phyloP scores from a whole-genome alignment of 2,888 invertebrate genomes.

The Dioctria rufipes region DNA sequence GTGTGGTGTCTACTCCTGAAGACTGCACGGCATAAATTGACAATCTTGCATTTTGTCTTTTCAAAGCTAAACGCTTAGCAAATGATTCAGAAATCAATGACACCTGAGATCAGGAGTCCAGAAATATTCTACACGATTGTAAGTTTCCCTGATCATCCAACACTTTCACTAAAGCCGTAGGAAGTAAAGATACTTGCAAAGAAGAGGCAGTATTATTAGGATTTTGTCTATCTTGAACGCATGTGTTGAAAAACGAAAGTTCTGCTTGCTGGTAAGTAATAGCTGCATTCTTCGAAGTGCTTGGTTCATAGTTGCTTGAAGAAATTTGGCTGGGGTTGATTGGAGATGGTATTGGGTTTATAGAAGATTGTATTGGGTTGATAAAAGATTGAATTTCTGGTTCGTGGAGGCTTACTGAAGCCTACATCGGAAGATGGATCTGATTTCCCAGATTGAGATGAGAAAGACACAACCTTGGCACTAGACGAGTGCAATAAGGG shows the following conservation, averaged over 20 bases:
- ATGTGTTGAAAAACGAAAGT: neutral
- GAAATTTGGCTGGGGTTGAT: neutral
- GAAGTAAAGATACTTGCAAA: neutral
- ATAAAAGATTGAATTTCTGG: neutral
- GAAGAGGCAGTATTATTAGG: too few species aligned
- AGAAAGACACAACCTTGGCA: too few species aligned
- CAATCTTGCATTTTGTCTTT: neutral
- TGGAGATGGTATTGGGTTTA: neutral
- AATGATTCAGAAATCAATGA: constrained; percentile 12
- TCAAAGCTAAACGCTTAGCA: neutral
- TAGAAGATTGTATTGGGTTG: neutral
- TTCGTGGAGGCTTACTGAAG: neutral
- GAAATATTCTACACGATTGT: neutral
- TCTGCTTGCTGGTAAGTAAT: neutral
- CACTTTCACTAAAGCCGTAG: neutral
- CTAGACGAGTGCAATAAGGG: too few species aligned
- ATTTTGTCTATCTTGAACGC: too few species aligned
- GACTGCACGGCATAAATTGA: neutral
- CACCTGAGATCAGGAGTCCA: constrained; percentile 22
- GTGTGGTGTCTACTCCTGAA: neutral
- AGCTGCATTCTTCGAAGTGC: neutral
- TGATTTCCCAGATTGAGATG: neutral
- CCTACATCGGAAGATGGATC: neutral
- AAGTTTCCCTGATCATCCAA: neutral
- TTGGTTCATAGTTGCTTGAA: too few species aligned